Conservation (phyloP, 2,113 vertebrate species). For the Labeo rohita region DNA sequence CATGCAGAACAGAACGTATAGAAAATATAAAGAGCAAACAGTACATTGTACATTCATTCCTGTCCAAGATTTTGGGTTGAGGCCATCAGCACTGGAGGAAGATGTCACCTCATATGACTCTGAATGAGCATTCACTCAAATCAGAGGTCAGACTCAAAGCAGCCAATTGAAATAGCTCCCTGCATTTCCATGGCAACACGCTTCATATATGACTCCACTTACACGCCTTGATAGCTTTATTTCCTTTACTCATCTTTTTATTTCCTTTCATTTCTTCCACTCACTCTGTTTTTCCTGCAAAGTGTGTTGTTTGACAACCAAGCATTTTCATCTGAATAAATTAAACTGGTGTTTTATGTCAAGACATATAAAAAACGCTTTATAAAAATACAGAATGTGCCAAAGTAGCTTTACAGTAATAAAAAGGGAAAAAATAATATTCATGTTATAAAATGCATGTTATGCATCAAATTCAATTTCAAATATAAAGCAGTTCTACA, state of each 20-base stretch:
- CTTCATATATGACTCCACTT: conserved; percentile 25
- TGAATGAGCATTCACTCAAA: conserved; percentile 53
- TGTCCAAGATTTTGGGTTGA: conserved; percentile 7
- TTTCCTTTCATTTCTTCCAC: background rate
- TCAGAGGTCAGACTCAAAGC: conserved; percentile 48
- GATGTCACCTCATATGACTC: conserved; percentile 36
- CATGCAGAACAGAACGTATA: background rate
- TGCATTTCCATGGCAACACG: conserved; percentile 59
- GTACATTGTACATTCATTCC: background rate
- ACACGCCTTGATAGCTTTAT: conserved; percentile 45
- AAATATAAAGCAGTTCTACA: too few species aligned
- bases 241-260: conserved; percentile 23
- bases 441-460: too few species aligned
- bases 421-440: background rate
- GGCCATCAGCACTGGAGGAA: conserved; percentile 9
- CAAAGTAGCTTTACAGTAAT: background rate
- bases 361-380: background rate
- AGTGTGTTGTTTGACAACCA: background rate
- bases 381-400: background rate
- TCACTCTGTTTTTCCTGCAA: background rate
- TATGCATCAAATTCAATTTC: too few species aligned
- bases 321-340: background rate
- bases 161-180: conserved; percentile 44
- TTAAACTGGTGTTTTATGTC: background rate
- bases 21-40: conserved; percentile 16